phyloP scores from a whole-genome alignment of 1,140 invertebrate genomes.

The Solenopsis fugax region DNA sequence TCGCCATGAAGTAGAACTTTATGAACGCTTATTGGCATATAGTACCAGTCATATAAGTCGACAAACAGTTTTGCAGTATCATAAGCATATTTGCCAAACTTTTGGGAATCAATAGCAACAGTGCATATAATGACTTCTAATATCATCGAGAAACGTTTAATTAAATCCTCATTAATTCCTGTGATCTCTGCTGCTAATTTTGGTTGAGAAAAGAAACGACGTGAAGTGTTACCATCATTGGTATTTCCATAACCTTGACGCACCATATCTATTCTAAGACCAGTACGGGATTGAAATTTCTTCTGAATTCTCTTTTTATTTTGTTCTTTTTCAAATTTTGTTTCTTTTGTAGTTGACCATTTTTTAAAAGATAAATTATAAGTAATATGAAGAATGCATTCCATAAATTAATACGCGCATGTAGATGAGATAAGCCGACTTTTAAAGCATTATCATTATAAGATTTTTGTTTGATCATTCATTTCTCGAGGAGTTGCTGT shows the following conservation, averaged over 20 bases:
- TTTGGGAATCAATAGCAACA: neutral
- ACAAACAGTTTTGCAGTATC: constrained; percentile 12
- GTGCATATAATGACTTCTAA: neutral
- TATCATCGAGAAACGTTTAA: constrained; percentile 2
- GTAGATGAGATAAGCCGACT: neutral
- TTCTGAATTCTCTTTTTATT: neutral
- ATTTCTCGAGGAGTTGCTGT: neutral
- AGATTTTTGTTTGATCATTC: neutral
- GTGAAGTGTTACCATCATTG: neutral
- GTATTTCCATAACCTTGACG: constrained; percentile 20
- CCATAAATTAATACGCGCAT: constrained; percentile 16
- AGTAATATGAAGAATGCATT: constrained; percentile 8
- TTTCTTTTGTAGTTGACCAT: constrained; percentile 6
- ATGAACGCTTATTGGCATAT: neutral
- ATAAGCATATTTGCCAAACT: neutral
- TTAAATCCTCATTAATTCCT: constrained; percentile 22
- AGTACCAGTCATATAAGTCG: neutral
- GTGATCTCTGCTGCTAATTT: neutral
- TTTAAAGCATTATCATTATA: neutral
- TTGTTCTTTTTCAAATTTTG: constrained; percentile 1
- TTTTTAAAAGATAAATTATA: constrained; percentile 4
- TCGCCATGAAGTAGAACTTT: neutral
- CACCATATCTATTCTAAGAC: neutral
- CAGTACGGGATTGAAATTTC: constrained; percentile 7
- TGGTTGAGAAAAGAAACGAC: no score